phyloP scores from a whole-genome alignment of 2,888 invertebrate species.

The Prosapia bicincta region DNA sequence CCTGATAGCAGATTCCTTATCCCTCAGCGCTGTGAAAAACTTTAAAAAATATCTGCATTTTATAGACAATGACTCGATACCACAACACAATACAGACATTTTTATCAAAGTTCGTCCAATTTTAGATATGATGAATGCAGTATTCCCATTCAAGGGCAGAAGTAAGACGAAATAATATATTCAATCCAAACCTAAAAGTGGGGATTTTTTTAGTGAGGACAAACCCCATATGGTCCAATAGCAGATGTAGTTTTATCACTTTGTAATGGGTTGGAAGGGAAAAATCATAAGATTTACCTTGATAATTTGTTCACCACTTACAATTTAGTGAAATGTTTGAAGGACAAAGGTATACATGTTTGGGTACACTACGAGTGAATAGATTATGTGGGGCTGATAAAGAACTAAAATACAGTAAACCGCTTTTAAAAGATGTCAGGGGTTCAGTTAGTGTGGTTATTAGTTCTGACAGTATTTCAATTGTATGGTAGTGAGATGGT shows the following conservation, averaged over 20 bases:
- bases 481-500: constrained; percentile 30
- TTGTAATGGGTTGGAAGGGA: constrained; percentile 5
- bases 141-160: too few species aligned
- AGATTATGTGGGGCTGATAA: constrained; percentile 13
- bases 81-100: too few species aligned
- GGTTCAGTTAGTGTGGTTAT: constrained; percentile 21
- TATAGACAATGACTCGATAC: too few species aligned
- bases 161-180: too few species aligned
- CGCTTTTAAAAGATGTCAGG: constrained; percentile 8
- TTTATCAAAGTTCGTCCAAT: too few species aligned
- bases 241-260: constrained; percentile 3
- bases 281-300: constrained; percentile 18
- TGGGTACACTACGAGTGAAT: constrained; percentile 11
- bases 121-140: too few species aligned
- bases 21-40: too few species aligned
- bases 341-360: not conserved
- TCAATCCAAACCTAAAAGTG: constrained; percentile 7
- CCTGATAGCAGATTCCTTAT: too few species aligned
- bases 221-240: constrained; percentile 3
- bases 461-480: constrained; percentile 29
- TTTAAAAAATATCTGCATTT: too few species aligned
- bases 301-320: constrained; percentile 19
- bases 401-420: not conserved
- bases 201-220: not conserved
- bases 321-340: too few species aligned